Evolutionary conservation across 2,888 invertebrate genomes (phyloP).

Genomic region (Synanthedon vespiformis): DNA sequence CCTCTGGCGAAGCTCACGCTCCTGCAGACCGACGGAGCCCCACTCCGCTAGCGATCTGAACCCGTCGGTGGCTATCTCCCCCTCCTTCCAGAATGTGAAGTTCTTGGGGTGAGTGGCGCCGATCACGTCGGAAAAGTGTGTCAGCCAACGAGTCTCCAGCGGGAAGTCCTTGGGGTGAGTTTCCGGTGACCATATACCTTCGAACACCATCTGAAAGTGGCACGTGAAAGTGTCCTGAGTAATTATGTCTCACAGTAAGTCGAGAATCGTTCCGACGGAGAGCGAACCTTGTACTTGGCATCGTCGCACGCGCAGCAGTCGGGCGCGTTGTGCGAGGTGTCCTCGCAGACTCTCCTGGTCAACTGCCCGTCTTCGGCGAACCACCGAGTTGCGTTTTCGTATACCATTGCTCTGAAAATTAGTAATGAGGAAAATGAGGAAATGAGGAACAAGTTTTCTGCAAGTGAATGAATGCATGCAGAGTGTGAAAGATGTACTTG

Average conservation of each 20-base stretch:
- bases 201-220: constrained; percentile 76
- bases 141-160: constrained; percentile 82
- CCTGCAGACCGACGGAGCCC: constrained; percentile 89
- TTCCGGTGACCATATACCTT: constrained; percentile 95
- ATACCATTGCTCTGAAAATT: constrained; percentile 86
- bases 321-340: constrained; percentile 70
- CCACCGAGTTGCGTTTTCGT: constrained; percentile 85
- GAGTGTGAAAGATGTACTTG: constrained; percentile 62
- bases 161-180: constrained; percentile 98
- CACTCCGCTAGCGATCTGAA: constrained; percentile 84
- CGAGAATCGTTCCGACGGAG: too few relatives aligned
- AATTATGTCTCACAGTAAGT: background rate
- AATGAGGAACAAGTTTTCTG: too few relatives aligned
- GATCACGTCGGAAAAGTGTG: constrained; percentile 97
- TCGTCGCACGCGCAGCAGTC: constrained; percentile 95
- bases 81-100: constrained; percentile 93
- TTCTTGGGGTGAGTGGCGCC: constrained; percentile 93
- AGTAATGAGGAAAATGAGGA: too few relatives aligned
- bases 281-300: constrained; percentile 87
- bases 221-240: background rate
- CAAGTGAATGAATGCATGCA: background rate
- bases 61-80: constrained; percentile 87
- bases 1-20: constrained; percentile 88
- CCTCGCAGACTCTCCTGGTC: constrained; percentile 83
- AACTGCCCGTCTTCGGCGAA: constrained; percentile 90